Conservation (phyloP, 2,113 vertebrate species). For the Otis tarda region DNA sequence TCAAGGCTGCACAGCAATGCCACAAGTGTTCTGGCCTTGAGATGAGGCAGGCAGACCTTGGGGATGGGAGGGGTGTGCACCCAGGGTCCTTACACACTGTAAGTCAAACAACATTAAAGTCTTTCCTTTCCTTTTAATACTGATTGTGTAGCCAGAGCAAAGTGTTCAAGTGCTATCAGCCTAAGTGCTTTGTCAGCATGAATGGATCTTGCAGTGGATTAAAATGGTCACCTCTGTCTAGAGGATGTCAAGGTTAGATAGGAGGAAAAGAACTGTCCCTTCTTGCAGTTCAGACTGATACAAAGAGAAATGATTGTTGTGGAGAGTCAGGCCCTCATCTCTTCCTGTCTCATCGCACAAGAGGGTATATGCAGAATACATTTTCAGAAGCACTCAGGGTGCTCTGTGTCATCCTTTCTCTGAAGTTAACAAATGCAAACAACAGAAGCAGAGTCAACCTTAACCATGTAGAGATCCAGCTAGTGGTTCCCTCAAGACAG, state of each 20-base stretch:
- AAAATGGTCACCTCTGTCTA: background rate
- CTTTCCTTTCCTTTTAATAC: background rate
- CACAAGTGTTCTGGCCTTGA: background rate
- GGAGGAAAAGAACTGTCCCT: background rate
- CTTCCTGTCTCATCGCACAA: background rate
- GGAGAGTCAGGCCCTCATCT: background rate
- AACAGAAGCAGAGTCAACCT: background rate
- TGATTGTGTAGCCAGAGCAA: background rate
- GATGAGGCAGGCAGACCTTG: background rate
- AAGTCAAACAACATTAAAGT: background rate
- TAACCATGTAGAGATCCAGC: background rate
- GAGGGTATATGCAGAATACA: background rate
- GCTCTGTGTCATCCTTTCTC: background rate
- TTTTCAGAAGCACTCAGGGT: background rate
- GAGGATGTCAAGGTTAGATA: background rate
- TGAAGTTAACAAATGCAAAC: background rate
- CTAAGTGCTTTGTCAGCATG: background rate
- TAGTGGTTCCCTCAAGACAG: background rate
- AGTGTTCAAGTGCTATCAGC: background rate
- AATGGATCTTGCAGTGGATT: background rate
- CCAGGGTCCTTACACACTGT: too few relatives aligned
- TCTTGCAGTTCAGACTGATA: background rate
- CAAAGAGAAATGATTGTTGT: background rate
- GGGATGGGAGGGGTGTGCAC: fast-evolving
- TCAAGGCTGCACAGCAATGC: background rate